Base-by-base conservation (phyloP, 2,888 invertebrate species). In the Athalia rosae region DNA sequence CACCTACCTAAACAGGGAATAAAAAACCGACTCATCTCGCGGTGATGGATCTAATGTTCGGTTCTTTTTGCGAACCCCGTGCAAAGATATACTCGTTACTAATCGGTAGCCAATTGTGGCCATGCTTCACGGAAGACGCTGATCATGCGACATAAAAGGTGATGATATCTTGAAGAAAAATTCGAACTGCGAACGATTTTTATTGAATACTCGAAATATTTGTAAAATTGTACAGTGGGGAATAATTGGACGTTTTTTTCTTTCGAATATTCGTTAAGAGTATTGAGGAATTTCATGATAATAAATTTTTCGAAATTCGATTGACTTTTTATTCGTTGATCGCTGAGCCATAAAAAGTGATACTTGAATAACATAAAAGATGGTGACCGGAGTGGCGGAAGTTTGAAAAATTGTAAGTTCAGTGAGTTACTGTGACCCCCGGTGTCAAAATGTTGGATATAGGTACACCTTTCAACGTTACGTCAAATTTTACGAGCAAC, bases 381-480 rank as follows among this genome's bases (percentile, higher is more conserved):
- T 58, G 58, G 13, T 9, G 45, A 56, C 56, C 56, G 41, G 56
- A 7, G 8, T 45, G 7, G 45, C 41, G 13, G 58, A 58, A 13
- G 45, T 71, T 71, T 71, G 9, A 71, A 71, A 58, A 71, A 47
- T 45, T 45, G 43, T 8, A 4, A 8, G 58, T 58, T 13, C 8
- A 45, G 58, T 45, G 58, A 45, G 71, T 43, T 3, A 48, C 48
- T 7, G 4, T 64, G 45, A 64, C 45, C 45, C n/a, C n/a, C 11
- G 58, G 71, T 58, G 15, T 45, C 15, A 78, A 63, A 77, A 71
- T 71, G 71, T 45, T 28, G 56, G 71, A 43, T 45, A 6, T 58
- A 71, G 13, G 58, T 13, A 59, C 59, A 45, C 64, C 79, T 81
- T 80, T 63, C 63, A 73, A 62, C 63, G 66, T 28, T 62, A 71